Evolutionary conservation across 2,113 vertebrate species (phyloP).

Genomic region (Benthochromis sp.): DNA sequence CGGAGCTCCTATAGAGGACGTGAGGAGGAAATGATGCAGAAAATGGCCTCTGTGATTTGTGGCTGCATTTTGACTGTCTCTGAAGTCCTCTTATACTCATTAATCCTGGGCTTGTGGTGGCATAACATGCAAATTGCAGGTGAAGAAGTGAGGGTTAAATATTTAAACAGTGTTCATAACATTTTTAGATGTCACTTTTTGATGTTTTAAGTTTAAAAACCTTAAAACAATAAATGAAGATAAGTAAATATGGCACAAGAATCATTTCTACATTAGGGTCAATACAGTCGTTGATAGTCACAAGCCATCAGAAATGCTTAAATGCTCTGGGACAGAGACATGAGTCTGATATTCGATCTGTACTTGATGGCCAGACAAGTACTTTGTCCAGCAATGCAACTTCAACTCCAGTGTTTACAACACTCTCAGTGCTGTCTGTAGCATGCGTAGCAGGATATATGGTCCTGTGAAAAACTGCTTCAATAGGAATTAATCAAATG

Average conservation of each 20-base stretch:
- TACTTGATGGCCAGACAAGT: background rate
- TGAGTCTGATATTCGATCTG: background rate
- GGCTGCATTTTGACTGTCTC: slow-evolving; percentile 8
- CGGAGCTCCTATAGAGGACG: background rate
- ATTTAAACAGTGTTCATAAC: background rate
- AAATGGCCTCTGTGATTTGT: slow-evolving; percentile 32
- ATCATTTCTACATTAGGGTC: background rate
- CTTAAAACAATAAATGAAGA: background rate
- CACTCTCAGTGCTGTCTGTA: background rate
- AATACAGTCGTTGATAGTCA: background rate
- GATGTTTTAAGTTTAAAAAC: background rate
- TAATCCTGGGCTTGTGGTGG: background rate
- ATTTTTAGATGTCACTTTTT: background rate
- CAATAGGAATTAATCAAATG: background rate
- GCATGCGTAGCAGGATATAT: background rate
- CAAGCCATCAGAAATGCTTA: background rate
- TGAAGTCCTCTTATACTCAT: slow-evolving; percentile 1
- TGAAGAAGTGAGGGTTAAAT: background rate
- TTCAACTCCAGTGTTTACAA: background rate
- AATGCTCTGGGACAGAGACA: background rate
- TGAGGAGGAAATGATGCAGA: slow-evolving; percentile 17
- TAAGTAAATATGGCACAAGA: background rate
- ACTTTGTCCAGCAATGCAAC: background rate
- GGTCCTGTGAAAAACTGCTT: background rate
- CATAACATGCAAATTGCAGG: background rate